Evolutionary conservation across 1,140 invertebrate species (phyloP).

Genomic region (Chelonus insularis): DNA sequence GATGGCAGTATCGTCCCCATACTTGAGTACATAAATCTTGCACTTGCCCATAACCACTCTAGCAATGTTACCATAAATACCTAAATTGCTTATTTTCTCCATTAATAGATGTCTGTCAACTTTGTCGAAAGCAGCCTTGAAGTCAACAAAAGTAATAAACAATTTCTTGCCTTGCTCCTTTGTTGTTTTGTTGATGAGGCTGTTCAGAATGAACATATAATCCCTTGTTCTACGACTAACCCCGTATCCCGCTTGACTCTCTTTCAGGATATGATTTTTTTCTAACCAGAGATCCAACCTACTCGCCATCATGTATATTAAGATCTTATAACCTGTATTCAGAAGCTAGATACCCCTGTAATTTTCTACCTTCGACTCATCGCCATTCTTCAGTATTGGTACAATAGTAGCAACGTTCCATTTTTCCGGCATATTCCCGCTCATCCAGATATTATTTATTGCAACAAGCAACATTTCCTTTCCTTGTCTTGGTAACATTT

Average conservation of each 20-base stretch:
- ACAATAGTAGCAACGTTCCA: constrained; percentile 18
- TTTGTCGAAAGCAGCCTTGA: neutral
- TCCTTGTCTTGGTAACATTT: constrained; percentile 25
- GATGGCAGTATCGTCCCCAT: constrained; percentile 21
- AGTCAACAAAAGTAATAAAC: constrained; percentile 16
- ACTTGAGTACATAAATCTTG: constrained; percentile 16
- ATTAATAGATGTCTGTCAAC: neutral
- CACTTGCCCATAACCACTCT: constrained; percentile 9
- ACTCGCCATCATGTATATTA: constrained; percentile 21
- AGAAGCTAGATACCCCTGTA: constrained; percentile 31
- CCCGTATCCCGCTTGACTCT: constrained; percentile 22
- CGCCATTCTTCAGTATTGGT: constrained; percentile 25
- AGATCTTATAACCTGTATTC: constrained; percentile 27
- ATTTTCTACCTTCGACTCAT: constrained; percentile 12
- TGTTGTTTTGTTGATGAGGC: neutral
- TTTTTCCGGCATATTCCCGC: neutral
- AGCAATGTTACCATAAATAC: constrained; percentile 1
- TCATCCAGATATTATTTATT: constrained; percentile 6
- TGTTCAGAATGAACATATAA: constrained; percentile 18
- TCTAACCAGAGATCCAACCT: constrained; percentile 22
- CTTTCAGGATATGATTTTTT: neutral
- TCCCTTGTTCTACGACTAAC: constrained; percentile 12
- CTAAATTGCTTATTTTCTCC: neutral
- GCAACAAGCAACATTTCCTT: neutral
- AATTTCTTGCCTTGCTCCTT: constrained; percentile 14